Conservation (phyloP, 2,888 invertebrate genomes). For the Folsomia manolachei region DNA sequence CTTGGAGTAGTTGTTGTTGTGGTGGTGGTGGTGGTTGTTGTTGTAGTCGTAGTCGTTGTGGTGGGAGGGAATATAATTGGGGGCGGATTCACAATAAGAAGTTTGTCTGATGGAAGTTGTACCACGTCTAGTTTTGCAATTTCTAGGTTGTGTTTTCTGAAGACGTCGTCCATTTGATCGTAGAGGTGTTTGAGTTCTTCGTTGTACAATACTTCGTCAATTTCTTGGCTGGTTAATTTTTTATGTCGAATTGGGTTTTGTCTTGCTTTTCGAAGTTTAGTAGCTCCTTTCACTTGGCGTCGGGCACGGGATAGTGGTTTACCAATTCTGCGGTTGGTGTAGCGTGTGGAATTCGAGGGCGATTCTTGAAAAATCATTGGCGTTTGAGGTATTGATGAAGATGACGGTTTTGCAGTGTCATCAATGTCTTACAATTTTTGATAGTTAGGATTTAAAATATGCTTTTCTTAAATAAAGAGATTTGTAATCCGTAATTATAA, state of each 20-base stretch:
- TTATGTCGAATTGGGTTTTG: background rate
- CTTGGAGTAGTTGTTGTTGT: conserved; percentile 18
- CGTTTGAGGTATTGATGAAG: too few relatives aligned
- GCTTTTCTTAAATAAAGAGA: too few relatives aligned
- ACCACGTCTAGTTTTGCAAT: conserved; percentile 28
- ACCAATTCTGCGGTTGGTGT: background rate
- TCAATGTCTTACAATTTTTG: too few relatives aligned
- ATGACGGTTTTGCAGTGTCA: too few relatives aligned
- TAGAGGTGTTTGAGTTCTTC: conserved; percentile 29
- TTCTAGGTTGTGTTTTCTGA: conserved; percentile 27
- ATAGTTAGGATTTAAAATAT: too few relatives aligned
- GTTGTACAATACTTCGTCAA: conserved; percentile 18
- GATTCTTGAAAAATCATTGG: too few relatives aligned
- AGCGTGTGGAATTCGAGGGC: too few relatives aligned
- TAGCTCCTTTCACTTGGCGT: background rate
- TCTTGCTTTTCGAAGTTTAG: background rate
- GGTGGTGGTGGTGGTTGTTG: conserved; percentile 20
- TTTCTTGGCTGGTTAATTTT: conserved; percentile 10
- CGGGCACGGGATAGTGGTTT: conserved; percentile 11
- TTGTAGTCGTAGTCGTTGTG: conserved; percentile 9
- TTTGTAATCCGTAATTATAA: too few relatives aligned
- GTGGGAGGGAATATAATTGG: conserved; percentile 22
- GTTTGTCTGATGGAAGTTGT: conserved; percentile 17
- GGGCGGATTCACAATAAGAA: background rate
- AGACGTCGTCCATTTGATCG: conserved; percentile 30